Evolutionary conservation across 2,888 invertebrate genomes (phyloP).

Genomic region (Clanis bilineata): DNA sequence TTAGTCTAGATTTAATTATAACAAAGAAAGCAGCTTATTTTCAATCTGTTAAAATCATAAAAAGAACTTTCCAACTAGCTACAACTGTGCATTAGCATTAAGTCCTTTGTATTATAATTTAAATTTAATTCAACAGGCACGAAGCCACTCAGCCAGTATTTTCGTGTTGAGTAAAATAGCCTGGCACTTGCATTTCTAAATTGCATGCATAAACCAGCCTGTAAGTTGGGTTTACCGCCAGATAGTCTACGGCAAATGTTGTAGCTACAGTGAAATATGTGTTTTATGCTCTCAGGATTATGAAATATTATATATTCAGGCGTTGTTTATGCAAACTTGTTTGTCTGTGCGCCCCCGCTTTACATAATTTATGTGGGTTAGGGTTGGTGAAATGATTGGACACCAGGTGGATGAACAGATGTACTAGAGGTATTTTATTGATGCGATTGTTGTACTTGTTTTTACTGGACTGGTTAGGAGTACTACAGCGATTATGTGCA

Average conservation of each 20-base stretch:
- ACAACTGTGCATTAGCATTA: background rate
- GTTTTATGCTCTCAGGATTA: slow-evolving; percentile 1
- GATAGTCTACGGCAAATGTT: background rate
- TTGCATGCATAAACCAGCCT: background rate
- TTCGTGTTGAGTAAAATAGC: background rate
- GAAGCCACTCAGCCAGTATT: background rate
- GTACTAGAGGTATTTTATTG: slow-evolving; percentile 27
- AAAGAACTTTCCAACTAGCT: background rate
- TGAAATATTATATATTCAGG: slow-evolving; percentile 5
- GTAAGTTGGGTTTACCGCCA: background rate
- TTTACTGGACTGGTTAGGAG: background rate
- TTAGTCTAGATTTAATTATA: too few species aligned
- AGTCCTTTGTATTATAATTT: background rate
- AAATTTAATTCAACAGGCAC: background rate
- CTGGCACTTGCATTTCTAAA: background rate
- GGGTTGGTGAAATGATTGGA: slow-evolving; percentile 21
- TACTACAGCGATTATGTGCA: too few species aligned
- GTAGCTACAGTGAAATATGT: background rate
- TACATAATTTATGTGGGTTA: slow-evolving; percentile 44
- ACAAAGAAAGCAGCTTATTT: background rate
- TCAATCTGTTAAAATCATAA: background rate
- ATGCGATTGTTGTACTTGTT: background rate
- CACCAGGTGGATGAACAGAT: slow-evolving; percentile 22
- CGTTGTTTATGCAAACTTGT: slow-evolving; percentile 27
- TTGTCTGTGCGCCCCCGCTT: slow-evolving; percentile 30